Percentiles rank a stretch among this genome's conserved stretches.
Conservation (phyloP, 2,797 vertebrate genomes). For the Poliocrania exsul region DNA sequence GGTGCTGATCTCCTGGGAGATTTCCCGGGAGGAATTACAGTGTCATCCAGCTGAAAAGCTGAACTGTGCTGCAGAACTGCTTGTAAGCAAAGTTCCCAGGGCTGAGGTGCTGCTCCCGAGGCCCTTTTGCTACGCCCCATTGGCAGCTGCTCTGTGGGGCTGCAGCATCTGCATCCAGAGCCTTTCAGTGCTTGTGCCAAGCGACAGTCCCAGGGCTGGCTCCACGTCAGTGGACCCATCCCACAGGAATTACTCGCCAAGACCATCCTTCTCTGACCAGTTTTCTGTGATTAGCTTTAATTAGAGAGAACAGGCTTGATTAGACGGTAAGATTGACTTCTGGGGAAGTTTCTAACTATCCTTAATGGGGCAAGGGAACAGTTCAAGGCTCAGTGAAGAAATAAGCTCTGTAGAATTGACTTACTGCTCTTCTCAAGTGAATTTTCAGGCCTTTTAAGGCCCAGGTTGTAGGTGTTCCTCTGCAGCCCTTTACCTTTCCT, state of each 20-base stretch:
- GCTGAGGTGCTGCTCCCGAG: background rate
- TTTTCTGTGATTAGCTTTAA: background rate
- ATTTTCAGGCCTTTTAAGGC: background rate
- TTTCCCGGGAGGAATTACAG: background rate
- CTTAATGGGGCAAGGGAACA: background rate
- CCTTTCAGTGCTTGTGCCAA: background rate
- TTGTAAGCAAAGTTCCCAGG: background rate
- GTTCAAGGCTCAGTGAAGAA: background rate
- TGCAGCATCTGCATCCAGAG: background rate
- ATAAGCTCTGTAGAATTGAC: background rate
- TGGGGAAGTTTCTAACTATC: background rate
- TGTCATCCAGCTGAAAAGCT: background rate
- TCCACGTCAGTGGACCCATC: fast-evolving
- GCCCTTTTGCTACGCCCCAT: fast-evolving
- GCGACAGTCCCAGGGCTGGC: background rate
- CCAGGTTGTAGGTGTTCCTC: background rate
- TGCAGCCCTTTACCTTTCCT: background rate
- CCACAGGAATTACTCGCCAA: fast-evolving
- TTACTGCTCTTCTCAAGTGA: background rate
- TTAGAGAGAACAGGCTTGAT: background rate
- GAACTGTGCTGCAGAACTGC: background rate
- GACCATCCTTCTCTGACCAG: background rate
- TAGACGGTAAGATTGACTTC: background rate
- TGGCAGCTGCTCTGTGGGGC: fast-evolving
- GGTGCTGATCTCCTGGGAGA: background rate